phyloP scores from a whole-genome alignment of 2,797 vertebrate genomes.

The Coregonus ussuriensis region DNA sequence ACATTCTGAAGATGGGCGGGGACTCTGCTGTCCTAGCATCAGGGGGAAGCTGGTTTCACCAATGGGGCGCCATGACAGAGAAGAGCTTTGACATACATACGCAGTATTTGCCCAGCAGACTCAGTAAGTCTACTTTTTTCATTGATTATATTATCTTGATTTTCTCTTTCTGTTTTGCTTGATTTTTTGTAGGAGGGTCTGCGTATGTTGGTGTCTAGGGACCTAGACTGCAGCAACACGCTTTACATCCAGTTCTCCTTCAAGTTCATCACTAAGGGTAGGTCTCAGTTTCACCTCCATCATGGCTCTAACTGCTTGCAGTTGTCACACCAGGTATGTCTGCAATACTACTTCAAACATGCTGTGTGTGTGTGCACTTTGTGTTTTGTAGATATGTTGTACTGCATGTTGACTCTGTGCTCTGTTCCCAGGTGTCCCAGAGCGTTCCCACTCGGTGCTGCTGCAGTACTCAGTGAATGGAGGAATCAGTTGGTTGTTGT shows the following conservation, averaged over 20 bases:
- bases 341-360: not conserved
- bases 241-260: constrained; percentile 97
- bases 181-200: constrained; percentile 86
- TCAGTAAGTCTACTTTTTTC: not conserved
- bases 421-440: constrained; percentile 81
- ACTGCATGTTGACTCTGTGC: constrained; percentile 8
- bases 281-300: constrained; percentile 26
- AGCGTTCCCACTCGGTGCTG: constrained; percentile 94
- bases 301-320: not conserved
- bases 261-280: constrained; percentile 97
- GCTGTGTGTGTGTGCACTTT: not conserved
- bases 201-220: constrained; percentile 92
- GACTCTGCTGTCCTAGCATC: no score
- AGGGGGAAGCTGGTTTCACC: no score
- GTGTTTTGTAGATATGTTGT: no score
- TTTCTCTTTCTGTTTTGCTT: constrained; percentile 22
- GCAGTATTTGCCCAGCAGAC: no score
- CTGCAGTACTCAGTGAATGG: constrained; percentile 94
- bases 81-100: no score
- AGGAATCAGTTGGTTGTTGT: constrained; percentile 93
- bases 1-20: no score
- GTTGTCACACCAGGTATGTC: no score
- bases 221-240: constrained; percentile 91
- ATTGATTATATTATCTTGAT: not conserved
- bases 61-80: no score